Evolutionary conservation across 2,797 vertebrate genomes (phyloP).

Genomic region (Parambassis ranga): DNA sequence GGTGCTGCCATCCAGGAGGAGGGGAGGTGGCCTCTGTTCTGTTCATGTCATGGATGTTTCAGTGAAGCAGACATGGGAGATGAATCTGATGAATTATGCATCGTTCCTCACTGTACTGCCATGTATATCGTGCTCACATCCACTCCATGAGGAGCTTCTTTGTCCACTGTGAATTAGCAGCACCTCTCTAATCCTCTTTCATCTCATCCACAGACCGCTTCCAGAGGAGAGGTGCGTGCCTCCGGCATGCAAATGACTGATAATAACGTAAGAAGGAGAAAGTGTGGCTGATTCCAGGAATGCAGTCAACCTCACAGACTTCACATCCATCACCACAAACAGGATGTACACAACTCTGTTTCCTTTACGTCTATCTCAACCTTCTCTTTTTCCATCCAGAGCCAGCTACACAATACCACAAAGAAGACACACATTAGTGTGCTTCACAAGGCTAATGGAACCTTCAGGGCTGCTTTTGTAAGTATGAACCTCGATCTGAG

Average conservation of each 20-base stretch:
- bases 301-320: too few species aligned
- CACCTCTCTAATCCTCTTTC: constrained; percentile 53
- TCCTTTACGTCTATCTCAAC: too few species aligned
- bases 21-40: constrained; percentile 22
- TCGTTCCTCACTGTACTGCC: constrained; percentile 30
- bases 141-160: constrained; percentile 44
- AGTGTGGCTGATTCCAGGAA: constrained; percentile 28
- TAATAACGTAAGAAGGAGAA: too few species aligned
- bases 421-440: constrained; percentile 33
- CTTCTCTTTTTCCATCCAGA: constrained; percentile 6
- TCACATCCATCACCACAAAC: too few species aligned
- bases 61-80: constrained; percentile 32
- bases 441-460: constrained; percentile 41
- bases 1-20: constrained; percentile 21
- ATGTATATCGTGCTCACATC: constrained; percentile 25
- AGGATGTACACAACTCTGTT: too few species aligned
- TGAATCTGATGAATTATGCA: constrained; percentile 61
- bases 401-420: constrained; percentile 10
- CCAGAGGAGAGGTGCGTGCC: constrained; percentile 9
- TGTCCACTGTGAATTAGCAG: constrained; percentile 57
- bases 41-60: constrained; percentile 24
- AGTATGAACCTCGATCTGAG: constrained; percentile 32
- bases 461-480: constrained; percentile 52
- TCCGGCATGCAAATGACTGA: constrained; percentile 45
- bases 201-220: constrained; percentile 41